Conservation (phyloP, 2,797 vertebrate species). For the Lepilemur septentrionalis region DNA sequence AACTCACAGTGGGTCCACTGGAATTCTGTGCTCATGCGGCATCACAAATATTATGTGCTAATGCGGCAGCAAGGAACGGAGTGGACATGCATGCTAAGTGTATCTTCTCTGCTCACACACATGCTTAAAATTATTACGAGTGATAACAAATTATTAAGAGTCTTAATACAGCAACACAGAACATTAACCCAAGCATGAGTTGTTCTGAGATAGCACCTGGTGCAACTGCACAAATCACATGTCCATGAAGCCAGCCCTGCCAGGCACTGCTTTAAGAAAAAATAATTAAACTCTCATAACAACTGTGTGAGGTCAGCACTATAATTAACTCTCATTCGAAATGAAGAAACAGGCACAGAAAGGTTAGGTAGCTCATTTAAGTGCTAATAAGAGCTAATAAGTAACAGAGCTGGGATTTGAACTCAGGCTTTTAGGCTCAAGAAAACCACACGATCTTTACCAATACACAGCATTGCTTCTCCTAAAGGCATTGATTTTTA, state of each 20-base stretch:
- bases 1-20: not conserved
- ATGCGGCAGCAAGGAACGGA: not conserved
- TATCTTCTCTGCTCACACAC: not conserved
- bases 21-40: not conserved
- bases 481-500: not conserved
- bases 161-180: not conserved
- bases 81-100: rapidly evolving
- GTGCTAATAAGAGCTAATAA: slow-evolving; percentile 23
- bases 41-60: not conserved
- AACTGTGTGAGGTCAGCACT: not conserved
- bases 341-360: not conserved
- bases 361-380: slow-evolving; percentile 43
- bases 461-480: not conserved
- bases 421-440: not conserved
- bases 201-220: not conserved
- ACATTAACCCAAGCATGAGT: not conserved
- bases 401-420: not conserved
- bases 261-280: not conserved
- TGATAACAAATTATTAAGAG: not conserved
- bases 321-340: not conserved
- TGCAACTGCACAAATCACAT: not conserved
- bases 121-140: not conserved
- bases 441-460: not conserved
- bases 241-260: not conserved
- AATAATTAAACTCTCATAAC: not conserved